A percentile compares a stretch with the other conserved stretches of the same genome.
Evolutionary conservation across 2,888 invertebrate species (phyloP).

Genomic region (Campoplex capitator): DNA sequence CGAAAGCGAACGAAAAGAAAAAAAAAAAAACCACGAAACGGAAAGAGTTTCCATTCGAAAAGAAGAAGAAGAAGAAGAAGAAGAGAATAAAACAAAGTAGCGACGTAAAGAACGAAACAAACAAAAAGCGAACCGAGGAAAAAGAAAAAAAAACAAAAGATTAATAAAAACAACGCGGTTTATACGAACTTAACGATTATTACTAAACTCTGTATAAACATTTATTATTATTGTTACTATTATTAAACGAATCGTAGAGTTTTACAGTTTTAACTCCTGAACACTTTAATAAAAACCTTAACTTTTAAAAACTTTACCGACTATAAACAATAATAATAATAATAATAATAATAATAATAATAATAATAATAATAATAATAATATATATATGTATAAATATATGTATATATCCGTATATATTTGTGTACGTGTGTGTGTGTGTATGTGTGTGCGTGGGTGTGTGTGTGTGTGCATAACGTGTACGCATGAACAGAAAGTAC

Average conservation of each 20-base stretch:
- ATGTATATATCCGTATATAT: not conserved
- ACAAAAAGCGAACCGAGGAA: slow-evolving; percentile 1
- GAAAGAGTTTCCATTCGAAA: not conserved
- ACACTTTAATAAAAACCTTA: slow-evolving; percentile 65
- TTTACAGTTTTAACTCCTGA: slow-evolving; percentile 70
- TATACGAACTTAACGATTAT: slow-evolving; percentile 65
- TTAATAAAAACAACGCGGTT: slow-evolving; percentile 47
- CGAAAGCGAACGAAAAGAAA: not conserved
- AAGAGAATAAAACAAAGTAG: not conserved
- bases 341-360: too few relatives aligned
- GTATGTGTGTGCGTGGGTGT: slow-evolving; percentile 10
- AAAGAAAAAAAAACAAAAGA: not conserved
- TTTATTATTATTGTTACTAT: slow-evolving; percentile 67
- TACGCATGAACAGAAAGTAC: not conserved
- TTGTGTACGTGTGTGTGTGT: not conserved
- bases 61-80: not conserved
- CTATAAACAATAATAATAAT: slow-evolving; percentile 59
- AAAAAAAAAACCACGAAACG: not conserved
- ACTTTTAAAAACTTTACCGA: slow-evolving; percentile 67
- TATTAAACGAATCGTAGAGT: slow-evolving; percentile 69
- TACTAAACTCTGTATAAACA: slow-evolving; percentile 63
- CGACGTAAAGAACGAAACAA: slow-evolving; percentile 1
- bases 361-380: slow-evolving; percentile 1
- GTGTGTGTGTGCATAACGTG: not conserved
- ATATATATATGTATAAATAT: slow-evolving; percentile 47